A percentile compares a stretch with the other conserved stretches of the same genome.
phyloP scores from a whole-genome alignment of 2,797 vertebrate species.

The Onychomys arenicola region DNA sequence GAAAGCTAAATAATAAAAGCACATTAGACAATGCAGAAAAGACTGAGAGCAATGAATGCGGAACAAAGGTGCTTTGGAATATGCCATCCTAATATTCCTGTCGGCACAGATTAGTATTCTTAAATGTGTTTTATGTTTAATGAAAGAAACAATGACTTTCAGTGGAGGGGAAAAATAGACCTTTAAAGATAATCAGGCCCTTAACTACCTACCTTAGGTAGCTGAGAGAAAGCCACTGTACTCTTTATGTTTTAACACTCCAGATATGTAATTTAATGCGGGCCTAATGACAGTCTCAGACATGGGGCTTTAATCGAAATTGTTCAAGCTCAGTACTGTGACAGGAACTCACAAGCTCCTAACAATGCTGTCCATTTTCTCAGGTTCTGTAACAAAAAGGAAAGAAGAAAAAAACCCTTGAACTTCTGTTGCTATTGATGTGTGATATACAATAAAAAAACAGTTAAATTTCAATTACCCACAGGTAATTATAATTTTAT shows the following conservation, averaged over 20 bases:
- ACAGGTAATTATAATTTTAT: conserved; percentile 93
- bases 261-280: conserved; percentile 90
- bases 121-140: conserved; percentile 87
- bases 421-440: conserved; percentile 91
- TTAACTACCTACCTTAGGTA: conserved; percentile 86
- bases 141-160: conserved; percentile 88
- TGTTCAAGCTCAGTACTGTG: conserved; percentile 88
- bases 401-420: conserved; percentile 86
- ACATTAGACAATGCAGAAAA: conserved; percentile 70
- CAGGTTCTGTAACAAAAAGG: conserved; percentile 85
- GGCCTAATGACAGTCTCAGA: conserved; percentile 90
- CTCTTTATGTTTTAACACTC: conserved; percentile 90
- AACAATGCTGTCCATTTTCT: conserved; percentile 89
- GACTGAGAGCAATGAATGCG: conserved; percentile 75
- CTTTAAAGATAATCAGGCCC: conserved; percentile 88
- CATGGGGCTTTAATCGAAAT: conserved; percentile 89
- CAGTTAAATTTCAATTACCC: conserved; percentile 92
- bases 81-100: conserved; percentile 83
- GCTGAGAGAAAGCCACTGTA: conserved; percentile 86
- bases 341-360: conserved; percentile 88
- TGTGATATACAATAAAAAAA: conserved; percentile 92
- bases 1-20: conserved; percentile 78
- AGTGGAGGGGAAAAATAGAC: conserved; percentile 88
- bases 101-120: conserved; percentile 81
- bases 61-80: conserved; percentile 83